Evolutionary conservation across 2,797 vertebrate genomes (phyloP).

Genomic region (Lophotriccus pileatus): DNA sequence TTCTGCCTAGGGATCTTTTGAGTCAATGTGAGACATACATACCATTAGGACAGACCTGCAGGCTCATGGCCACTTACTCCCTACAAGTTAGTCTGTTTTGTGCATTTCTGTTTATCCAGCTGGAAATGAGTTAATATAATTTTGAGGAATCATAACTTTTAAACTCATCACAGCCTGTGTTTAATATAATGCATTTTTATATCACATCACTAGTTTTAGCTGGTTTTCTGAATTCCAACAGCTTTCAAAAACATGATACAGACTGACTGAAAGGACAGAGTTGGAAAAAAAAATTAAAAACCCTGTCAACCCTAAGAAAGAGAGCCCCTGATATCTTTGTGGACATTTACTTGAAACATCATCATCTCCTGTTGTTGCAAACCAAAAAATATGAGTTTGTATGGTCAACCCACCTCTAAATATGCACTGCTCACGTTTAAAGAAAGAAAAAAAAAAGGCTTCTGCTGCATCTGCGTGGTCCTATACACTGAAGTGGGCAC

Average conservation of each 20-base stretch:
- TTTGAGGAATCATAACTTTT: background rate
- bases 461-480: background rate
- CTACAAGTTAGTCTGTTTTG: background rate
- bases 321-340: background rate
- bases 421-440: background rate
- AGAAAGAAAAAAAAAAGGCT: background rate
- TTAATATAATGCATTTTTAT: background rate
- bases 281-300: background rate
- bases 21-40: background rate
- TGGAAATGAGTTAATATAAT: background rate
- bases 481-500: accelerated
- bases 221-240: background rate
- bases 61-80: background rate
- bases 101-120: background rate
- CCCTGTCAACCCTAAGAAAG: background rate
- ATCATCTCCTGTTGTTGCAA: background rate
- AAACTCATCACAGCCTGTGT: background rate
- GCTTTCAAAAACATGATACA: background rate
- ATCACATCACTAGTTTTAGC: background rate
- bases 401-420: background rate
- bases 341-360: background rate
- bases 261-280: background rate
- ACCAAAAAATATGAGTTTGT: background rate
- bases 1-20: background rate
- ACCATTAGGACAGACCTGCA: background rate